Conservation (phyloP, 2,113 vertebrate species). For the Brachypteracias leptosomus region DNA sequence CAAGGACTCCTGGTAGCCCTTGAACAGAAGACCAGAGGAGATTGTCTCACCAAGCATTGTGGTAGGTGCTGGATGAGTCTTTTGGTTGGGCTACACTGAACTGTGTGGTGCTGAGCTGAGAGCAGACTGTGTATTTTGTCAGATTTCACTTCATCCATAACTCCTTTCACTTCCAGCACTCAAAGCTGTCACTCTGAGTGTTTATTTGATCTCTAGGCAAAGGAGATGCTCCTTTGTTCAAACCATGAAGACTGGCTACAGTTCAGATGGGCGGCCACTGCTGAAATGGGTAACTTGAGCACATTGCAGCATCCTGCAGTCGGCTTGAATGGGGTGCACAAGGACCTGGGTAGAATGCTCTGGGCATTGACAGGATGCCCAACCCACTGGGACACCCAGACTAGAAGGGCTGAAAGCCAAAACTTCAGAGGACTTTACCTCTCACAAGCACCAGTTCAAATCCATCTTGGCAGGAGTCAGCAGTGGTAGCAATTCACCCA, state of each 20-base stretch:
- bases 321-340: fast-evolving
- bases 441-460: background rate
- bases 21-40: background rate
- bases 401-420: background rate
- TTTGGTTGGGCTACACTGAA: background rate
- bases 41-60: fast-evolving
- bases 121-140: background rate
- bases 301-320: background rate
- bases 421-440: background rate
- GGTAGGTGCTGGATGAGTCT: background rate
- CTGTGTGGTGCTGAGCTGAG: background rate
- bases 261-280: fast-evolving
- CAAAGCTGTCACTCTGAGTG: background rate
- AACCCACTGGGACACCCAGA: fast-evolving
- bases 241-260: background rate
- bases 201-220: background rate
- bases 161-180: background rate
- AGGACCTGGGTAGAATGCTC: background rate
- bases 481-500: background rate
- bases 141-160: background rate
- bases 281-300: background rate
- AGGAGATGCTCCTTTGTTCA: background rate
- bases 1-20: background rate
- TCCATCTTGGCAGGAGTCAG: background rate
- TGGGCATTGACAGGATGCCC: background rate